Base-by-base conservation (phyloP, 2,888 invertebrate genomes). In the Parnassius glacialis region DNA sequence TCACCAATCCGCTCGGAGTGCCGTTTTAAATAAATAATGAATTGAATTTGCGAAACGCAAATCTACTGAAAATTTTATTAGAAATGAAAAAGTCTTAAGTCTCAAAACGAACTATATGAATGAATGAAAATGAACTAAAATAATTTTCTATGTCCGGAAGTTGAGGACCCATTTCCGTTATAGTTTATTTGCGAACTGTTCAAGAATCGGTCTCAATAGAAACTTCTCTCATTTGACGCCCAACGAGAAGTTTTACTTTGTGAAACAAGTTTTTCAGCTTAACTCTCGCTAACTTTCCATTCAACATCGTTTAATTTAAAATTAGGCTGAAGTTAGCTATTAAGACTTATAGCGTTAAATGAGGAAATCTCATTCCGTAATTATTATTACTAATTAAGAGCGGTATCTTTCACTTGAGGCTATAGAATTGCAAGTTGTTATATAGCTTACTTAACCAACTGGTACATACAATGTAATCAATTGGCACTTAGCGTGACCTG, bases 161-260 rank as follows among this genome's bases (percentile, higher is more conserved):
- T 50, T 43, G 56, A 65, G 52, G 48, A 47, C 16, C 55, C 60
- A 61, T 50, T 62, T 53, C 41, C 53, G 52, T 65, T 52, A 61
- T 57, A 64, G 66, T 65, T 47, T 61, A 65, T 56, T 64, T 64
- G 59, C 55, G 57, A 61, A 61, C 64, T 57, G 47, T 64, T 62
- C 66, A 65, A 64, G 54, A 12, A 65, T 63, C 56, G 64, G 62
- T 65, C 67, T 74, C 70, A 67, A 68, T 70, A 64, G 67, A 73
- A 79, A 79, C 76, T 79, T 81, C 71, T 70, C 71, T 73, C 74
- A 74, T 77, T 78, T 75, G 68, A 75, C 70, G 70, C 69, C 67
- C 66, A 72, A 66, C 64, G 10, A 47, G 68, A 68, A 72, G 69
- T 70, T 70, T 69, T 70, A 75, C 78, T 76, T 76, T 70, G 68